Percentiles rank a stretch among this genome's conserved stretches.
Evolutionary conservation across 2,888 invertebrate genomes (phyloP).

Genomic region (Choristoneura rosaceana): DNA sequence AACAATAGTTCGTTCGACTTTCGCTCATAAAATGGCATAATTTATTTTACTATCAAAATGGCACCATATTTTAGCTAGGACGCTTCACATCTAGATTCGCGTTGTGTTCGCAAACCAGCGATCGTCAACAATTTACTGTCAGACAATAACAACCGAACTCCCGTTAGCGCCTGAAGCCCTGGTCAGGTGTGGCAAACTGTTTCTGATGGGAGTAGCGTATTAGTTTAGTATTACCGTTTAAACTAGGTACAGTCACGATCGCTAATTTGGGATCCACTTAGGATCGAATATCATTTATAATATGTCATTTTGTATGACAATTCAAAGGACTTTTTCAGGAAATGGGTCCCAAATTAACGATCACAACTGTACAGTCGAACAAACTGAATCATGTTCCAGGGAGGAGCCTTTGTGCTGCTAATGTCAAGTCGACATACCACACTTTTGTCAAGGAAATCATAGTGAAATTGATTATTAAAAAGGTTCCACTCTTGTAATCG

Average conservation of each 20-base stretch:
- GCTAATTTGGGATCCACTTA: too few relatives aligned
- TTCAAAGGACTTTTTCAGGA: too few relatives aligned
- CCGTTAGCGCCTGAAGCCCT: slow-evolving; percentile 66
- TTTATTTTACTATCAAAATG: not conserved
- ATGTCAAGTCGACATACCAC: too few relatives aligned
- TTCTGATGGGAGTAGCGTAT: slow-evolving; percentile 14
- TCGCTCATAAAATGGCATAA: not conserved
- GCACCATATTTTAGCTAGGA: not conserved
- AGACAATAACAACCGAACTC: slow-evolving; percentile 57
- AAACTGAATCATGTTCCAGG: too few relatives aligned
- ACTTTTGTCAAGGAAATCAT: too few relatives aligned
- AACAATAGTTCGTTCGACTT: not conserved
- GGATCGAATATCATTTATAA: too few relatives aligned
- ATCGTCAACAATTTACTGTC: slow-evolving; percentile 46
- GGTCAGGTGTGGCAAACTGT: slow-evolving; percentile 41
- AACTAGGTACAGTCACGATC: not conserved
- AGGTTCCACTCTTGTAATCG: too few relatives aligned
- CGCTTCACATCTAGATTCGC: not conserved
- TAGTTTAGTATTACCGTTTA: slow-evolving; percentile 13
- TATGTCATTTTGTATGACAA: too few relatives aligned
- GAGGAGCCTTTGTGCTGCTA: too few relatives aligned
- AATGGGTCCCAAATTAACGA: too few relatives aligned
- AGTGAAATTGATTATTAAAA: too few relatives aligned
- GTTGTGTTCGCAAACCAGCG: slow-evolving; percentile 9
- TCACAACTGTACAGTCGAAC: too few relatives aligned